A percentile compares a stretch with the other conserved stretches of the same genome.
phyloP scores from a whole-genome alignment of 1,140 invertebrate species.

The Centruroides vittatus region DNA sequence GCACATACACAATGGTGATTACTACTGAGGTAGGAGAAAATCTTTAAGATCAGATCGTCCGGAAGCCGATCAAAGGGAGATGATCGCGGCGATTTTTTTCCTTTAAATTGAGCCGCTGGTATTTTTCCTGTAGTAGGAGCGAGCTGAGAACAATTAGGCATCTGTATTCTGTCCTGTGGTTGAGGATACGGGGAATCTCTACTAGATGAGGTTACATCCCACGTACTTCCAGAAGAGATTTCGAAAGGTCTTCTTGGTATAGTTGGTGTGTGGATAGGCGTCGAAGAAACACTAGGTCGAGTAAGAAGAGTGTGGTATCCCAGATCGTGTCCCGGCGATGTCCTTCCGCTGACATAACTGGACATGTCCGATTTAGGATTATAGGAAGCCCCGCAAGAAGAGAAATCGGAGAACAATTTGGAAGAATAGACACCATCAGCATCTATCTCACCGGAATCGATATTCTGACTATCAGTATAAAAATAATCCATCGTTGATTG shows the following conservation, averaged over 20 bases:
- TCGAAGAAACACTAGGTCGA: constrained; percentile 20
- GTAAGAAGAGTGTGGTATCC: constrained; percentile 57
- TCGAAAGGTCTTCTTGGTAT: constrained; percentile 7
- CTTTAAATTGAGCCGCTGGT: constrained; percentile 21
- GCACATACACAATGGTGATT: constrained; percentile 61
- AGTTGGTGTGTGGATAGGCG: constrained; percentile 14
- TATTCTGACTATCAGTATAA: too few species aligned
- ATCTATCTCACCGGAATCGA: too few species aligned
- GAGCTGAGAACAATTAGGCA: too few species aligned
- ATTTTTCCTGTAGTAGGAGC: constrained; percentile 2
- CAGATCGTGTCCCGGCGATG: constrained; percentile 47
- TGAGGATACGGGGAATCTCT: too few species aligned
- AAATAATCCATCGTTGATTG: too few species aligned
- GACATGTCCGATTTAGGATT: background rate
- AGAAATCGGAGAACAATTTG: too few species aligned
- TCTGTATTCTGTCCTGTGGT: too few species aligned
- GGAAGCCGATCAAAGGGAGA: constrained; percentile 11
- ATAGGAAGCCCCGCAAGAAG: too few species aligned
- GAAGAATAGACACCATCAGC: too few species aligned
- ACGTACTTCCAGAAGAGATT: background rate
- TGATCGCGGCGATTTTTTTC: constrained; percentile 16
- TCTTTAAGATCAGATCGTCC: constrained; percentile 39
- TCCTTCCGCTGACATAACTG: constrained; percentile 8
- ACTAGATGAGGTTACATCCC: too few species aligned
- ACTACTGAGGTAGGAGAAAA: constrained; percentile 59